These are phyloP conservation scores for Micoletzkya japonica DNA, from an alignment of 2,888 invertebrate genomes.

Conservation along the genomic window DNA sequence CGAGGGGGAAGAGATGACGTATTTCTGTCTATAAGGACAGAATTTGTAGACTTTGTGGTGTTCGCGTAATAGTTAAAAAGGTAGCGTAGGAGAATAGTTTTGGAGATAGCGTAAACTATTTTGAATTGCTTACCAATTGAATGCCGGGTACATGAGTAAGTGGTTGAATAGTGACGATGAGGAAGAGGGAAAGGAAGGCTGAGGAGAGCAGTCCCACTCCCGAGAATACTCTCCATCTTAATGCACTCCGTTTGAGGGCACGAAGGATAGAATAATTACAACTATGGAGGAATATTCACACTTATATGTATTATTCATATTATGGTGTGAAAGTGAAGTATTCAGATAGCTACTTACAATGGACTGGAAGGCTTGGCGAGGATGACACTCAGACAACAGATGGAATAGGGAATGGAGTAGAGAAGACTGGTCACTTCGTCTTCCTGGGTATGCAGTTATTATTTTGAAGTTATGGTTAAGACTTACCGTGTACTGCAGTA, in stretches of 20 bases:
- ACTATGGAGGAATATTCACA: too few relatives aligned
- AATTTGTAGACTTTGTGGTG: not conserved
- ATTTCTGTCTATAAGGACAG: slow-evolving; percentile 2
- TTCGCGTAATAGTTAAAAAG: not conserved
- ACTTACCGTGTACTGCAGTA: not conserved
- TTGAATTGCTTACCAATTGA: not conserved
- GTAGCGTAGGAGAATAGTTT: too few relatives aligned
- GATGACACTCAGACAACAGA: not conserved
- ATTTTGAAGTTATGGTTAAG: not conserved
- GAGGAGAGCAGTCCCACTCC: slow-evolving; percentile 2
- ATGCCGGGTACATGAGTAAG: not conserved
- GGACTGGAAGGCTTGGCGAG: not conserved
- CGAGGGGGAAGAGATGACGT: slow-evolving; percentile 11
- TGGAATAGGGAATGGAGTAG: not conserved
- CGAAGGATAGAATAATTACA: too few relatives aligned
- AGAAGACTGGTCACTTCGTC: not conserved
- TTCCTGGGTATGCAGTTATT: not conserved
- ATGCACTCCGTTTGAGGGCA: too few relatives aligned
- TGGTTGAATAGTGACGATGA: slow-evolving; percentile 1
- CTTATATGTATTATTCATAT: too few relatives aligned
- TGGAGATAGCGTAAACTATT: too few relatives aligned
- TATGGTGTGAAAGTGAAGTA: not conserved
- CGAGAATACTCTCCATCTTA: slow-evolving; percentile 21
- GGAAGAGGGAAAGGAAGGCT: slow-evolving; percentile 6
- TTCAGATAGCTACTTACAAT: not conserved